These are phyloP conservation scores for Sylvia atricapilla DNA, from an alignment of 2,113 vertebrate genomes.

Conservation along the genomic window DNA sequence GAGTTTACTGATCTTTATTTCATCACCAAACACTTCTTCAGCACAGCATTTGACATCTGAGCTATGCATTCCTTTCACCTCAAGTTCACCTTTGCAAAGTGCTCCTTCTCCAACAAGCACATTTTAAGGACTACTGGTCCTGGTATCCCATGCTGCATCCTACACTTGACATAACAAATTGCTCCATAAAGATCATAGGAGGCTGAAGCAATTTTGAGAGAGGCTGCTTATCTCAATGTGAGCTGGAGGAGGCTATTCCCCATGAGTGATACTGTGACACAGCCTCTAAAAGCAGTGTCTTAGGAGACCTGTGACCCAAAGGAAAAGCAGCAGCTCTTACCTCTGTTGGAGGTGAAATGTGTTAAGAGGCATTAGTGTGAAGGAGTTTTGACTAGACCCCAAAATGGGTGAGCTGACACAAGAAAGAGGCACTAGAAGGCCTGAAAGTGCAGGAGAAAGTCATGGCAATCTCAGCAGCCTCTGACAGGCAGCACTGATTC, in stretches of 20 bases:
- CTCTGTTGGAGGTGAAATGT: background rate
- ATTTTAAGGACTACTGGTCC: background rate
- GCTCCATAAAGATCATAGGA: background rate
- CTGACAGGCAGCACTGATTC: background rate
- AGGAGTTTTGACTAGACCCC: background rate
- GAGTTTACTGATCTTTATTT: background rate
- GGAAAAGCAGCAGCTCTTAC: background rate
- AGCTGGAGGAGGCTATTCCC: background rate
- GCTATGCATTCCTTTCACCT: background rate
- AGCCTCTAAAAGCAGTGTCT: background rate
- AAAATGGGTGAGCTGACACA: background rate
- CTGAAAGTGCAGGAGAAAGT: background rate
- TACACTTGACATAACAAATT: background rate
- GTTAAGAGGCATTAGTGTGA: background rate
- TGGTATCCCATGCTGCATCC: background rate
- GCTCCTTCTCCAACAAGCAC: background rate
- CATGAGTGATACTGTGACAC: accelerated
- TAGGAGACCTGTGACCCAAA: background rate
- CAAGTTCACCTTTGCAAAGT: background rate
- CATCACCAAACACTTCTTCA: background rate
- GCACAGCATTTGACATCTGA: background rate
- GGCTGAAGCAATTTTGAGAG: background rate
- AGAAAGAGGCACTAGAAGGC: background rate
- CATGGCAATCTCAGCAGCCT: background rate
- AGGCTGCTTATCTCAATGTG: background rate